These are phyloP conservation scores for Tragelaphus buxtoni DNA, from an alignment of 2,113 vertebrate species.

Conservation along the genomic window DNA sequence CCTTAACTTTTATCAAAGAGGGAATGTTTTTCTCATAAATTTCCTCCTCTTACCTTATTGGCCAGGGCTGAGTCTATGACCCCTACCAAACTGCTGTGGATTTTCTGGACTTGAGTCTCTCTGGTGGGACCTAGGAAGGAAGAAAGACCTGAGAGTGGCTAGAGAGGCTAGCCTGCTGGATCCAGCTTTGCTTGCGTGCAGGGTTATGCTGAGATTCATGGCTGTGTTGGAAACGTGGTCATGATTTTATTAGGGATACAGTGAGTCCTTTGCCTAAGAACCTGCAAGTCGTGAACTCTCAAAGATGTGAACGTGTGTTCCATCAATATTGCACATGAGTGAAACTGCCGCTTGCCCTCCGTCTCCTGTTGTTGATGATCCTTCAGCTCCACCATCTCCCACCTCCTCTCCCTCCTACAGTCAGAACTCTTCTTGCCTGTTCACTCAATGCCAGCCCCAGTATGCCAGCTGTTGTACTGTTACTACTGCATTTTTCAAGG, in stretches of 20 bases:
- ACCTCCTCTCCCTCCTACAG: background rate
- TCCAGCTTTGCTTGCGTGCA: background rate
- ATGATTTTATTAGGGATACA: background rate
- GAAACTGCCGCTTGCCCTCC: background rate
- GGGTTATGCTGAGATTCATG: background rate
- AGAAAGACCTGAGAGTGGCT: background rate
- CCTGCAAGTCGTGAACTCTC: background rate
- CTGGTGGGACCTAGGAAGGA: background rate
- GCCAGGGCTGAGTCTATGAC: background rate
- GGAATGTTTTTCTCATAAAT: background rate
- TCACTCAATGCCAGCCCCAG: background rate
- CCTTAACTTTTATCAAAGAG: background rate
- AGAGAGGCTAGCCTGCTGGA: background rate
- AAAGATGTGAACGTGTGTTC: background rate
- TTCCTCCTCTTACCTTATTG: background rate
- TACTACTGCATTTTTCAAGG: background rate
- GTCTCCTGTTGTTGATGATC: background rate
- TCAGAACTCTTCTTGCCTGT: background rate
- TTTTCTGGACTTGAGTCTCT: background rate
- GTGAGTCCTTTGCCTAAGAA: background rate
- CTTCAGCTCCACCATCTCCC: background rate
- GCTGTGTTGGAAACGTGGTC: background rate
- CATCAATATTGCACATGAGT: accelerated
- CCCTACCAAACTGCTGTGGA: background rate
- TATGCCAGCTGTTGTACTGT: background rate